Conservation (phyloP, 2,113 vertebrate species). For the Tricholaema leucomelas region DNA sequence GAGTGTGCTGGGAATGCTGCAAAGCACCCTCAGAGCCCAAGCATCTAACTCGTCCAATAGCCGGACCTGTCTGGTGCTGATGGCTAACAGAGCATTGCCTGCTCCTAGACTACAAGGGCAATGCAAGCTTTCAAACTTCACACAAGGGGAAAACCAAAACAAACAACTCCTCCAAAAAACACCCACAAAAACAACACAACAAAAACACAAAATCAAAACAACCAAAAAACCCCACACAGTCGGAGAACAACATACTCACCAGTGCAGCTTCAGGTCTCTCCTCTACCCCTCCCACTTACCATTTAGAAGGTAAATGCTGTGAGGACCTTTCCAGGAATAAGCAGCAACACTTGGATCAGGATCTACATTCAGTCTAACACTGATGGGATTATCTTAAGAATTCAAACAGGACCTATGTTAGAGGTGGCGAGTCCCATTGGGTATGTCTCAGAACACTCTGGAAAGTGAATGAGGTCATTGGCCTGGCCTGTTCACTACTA, state of each 20-base stretch:
- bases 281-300: not conserved
- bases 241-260: not conserved
- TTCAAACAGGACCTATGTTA: not conserved
- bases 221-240: too few species aligned
- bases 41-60: not conserved
- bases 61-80: not conserved
- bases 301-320: not conserved
- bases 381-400: not conserved
- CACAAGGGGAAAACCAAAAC: not conserved
- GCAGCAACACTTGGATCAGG: not conserved
- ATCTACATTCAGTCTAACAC: not conserved
- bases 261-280: not conserved
- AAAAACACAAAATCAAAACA: too few species aligned
- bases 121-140: not conserved
- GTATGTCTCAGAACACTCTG: not conserved
- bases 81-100: not conserved
- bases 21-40: not conserved
- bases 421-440: not conserved
- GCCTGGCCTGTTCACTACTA: not conserved
- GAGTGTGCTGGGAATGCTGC: fast-evolving
- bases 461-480: not conserved
- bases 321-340: not conserved
- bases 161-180: not conserved
- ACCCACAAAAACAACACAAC: not conserved
- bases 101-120: not conserved